Evolutionary conservation across 2,113 vertebrate species (phyloP).

Genomic region (Macroglossus sobrinus): DNA sequence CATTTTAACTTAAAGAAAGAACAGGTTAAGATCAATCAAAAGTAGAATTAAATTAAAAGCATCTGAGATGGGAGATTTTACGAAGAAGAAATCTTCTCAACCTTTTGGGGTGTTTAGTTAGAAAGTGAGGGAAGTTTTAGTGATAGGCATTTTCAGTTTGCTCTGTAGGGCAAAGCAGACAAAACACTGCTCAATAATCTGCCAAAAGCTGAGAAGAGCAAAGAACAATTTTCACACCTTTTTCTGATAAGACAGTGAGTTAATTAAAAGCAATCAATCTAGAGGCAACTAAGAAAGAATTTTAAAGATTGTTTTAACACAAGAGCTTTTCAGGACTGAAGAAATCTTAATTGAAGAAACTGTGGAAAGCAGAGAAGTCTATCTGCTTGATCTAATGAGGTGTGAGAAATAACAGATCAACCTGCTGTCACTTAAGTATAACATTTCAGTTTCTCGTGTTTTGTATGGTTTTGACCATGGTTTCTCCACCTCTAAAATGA

Average conservation of each 20-base stretch:
- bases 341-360: neutral
- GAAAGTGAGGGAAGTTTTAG: neutral
- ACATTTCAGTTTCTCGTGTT: neutral
- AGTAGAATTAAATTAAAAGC: neutral
- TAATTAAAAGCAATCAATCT: slow-evolving; percentile 65
- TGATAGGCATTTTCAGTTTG: neutral
- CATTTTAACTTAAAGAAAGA: neutral
- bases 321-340: neutral
- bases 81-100: neutral
- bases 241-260: slow-evolving; percentile 30
- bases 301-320: slow-evolving; percentile 32
- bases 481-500: neutral
- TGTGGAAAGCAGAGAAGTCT: neutral
- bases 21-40: neutral
- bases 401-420: neutral
- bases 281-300: slow-evolving; percentile 30
- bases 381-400: neutral
- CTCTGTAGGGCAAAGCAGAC: neutral
- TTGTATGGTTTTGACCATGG: neutral
- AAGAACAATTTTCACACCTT: slow-evolving; percentile 42
- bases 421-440: neutral
- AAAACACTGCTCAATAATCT: neutral
- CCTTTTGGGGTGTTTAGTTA: neutral
- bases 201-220: slow-evolving; percentile 2
- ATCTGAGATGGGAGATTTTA: neutral